A percentile compares a stretch with the other conserved stretches of the same genome.
phyloP scores from a whole-genome alignment of 2,113 vertebrate species.

The Scomber colias region DNA sequence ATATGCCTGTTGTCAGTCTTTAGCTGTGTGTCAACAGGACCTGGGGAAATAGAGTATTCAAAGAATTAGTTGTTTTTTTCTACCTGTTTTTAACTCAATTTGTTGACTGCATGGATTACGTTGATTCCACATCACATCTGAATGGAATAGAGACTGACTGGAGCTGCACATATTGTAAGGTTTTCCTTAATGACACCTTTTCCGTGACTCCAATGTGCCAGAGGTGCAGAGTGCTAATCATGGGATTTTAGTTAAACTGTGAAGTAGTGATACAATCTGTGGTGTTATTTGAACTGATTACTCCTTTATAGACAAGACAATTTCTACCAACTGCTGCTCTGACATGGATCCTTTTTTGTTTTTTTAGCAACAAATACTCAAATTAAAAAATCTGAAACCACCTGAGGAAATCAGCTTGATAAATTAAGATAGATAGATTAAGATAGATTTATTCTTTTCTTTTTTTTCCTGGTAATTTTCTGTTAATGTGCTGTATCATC shows the following conservation, averaged over 20 bases:
- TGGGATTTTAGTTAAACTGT: background rate
- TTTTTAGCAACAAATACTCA: no score
- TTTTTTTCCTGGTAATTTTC: background rate
- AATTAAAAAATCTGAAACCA: background rate
- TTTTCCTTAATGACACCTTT: background rate
- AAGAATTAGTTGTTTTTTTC: conserved; percentile 9
- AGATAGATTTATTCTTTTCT: background rate
- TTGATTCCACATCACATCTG: background rate
- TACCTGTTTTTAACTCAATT: conserved; percentile 8
- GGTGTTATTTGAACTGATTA: background rate
- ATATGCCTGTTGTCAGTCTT: conserved; percentile 15
- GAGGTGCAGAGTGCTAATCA: no score
- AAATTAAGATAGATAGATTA: no score
- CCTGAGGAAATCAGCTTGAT: background rate
- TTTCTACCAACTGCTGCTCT: background rate
- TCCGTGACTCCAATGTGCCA: background rate
- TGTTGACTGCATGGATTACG: conserved; percentile 17
- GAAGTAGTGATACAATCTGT: background rate
- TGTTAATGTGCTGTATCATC: background rate
- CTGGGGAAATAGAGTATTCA: background rate
- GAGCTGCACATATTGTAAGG: background rate
- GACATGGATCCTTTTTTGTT: background rate
- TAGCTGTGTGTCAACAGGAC: conserved; percentile 32
- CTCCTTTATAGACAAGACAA: background rate
- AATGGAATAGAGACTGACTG: background rate